phyloP scores from a whole-genome alignment of 2,797 vertebrate genomes.

The Naso thynnoides region DNA sequence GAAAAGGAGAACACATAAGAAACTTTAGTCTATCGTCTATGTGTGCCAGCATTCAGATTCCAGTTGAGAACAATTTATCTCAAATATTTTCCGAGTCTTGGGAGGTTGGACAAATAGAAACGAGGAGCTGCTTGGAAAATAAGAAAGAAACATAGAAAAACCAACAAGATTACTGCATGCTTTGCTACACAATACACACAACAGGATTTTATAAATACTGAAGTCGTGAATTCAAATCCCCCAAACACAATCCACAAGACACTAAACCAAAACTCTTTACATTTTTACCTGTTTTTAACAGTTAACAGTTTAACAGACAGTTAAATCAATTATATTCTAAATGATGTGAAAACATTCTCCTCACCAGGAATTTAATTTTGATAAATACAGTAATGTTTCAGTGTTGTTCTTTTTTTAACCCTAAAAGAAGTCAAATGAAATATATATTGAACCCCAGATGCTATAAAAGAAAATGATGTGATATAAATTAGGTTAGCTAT shows the following conservation, averaged over 20 bases:
- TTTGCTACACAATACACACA: neutral
- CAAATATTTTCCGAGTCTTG: neutral
- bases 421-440: neutral
- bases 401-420: neutral
- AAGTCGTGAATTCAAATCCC: neutral
- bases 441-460: neutral
- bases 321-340: neutral
- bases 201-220: neutral
- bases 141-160: neutral
- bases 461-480: too few species aligned
- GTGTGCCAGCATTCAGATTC: slow-evolving; percentile 2
- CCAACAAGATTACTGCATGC: too few species aligned
- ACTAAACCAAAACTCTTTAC: neutral
- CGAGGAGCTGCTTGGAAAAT: neutral
- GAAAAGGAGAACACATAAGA: neutral
- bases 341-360: neutral
- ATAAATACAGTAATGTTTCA: neutral
- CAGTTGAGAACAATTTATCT: neutral
- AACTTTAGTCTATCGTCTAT: neutral
- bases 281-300: too few species aligned
- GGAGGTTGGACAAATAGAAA: neutral
- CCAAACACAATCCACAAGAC: neutral
- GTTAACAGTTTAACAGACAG: too few species aligned
- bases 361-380: neutral
- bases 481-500: too few species aligned